Percentiles rank a stretch among this genome's conserved stretches.
Evolutionary conservation across 1,140 invertebrate genomes (phyloP).

Genomic region (Drosophila lacertosa): DNA sequence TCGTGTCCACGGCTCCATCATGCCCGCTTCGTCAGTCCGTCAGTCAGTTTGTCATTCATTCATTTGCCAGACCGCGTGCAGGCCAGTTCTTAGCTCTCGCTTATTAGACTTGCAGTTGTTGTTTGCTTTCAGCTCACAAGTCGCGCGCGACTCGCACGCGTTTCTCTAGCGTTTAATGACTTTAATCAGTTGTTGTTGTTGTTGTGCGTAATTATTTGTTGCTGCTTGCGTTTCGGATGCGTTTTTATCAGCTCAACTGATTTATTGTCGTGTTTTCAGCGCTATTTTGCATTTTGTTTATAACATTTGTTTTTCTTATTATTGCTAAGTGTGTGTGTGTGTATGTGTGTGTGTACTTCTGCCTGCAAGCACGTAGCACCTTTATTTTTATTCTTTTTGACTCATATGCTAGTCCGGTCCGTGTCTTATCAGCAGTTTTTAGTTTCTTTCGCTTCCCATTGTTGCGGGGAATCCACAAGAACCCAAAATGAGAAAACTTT

Average conservation of each 20-base stretch:
- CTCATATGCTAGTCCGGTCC: slow-evolving; percentile 41
- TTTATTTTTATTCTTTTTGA: slow-evolving; percentile 34
- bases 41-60: slow-evolving; percentile 56
- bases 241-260: slow-evolving; percentile 51
- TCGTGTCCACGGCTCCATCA: slow-evolving; percentile 14
- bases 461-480: slow-evolving; percentile 40
- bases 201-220: slow-evolving; percentile 38
- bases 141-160: slow-evolving; percentile 57
- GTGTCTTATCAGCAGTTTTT: slow-evolving; percentile 57
- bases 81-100: slow-evolving; percentile 60
- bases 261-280: slow-evolving; percentile 7
- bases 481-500: slow-evolving; percentile 34
- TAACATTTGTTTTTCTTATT: slow-evolving; percentile 35
- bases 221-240: slow-evolving; percentile 26
- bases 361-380: slow-evolving; percentile 39
- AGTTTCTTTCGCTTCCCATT: slow-evolving; percentile 13
- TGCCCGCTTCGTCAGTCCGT: slow-evolving; percentile 15
- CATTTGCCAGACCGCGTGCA: slow-evolving; percentile 70
- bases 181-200: slow-evolving; percentile 62
- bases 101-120: slow-evolving; percentile 48
- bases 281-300: slow-evolving; percentile 51
- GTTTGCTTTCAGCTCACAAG: slow-evolving; percentile 34
- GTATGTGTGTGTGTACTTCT: slow-evolving; percentile 19
- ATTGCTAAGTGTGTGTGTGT: slow-evolving; percentile 6
- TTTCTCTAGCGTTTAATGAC: slow-evolving; percentile 60